phyloP scores from a whole-genome alignment of 2,888 invertebrate genomes.

The Prosapia bicincta region DNA sequence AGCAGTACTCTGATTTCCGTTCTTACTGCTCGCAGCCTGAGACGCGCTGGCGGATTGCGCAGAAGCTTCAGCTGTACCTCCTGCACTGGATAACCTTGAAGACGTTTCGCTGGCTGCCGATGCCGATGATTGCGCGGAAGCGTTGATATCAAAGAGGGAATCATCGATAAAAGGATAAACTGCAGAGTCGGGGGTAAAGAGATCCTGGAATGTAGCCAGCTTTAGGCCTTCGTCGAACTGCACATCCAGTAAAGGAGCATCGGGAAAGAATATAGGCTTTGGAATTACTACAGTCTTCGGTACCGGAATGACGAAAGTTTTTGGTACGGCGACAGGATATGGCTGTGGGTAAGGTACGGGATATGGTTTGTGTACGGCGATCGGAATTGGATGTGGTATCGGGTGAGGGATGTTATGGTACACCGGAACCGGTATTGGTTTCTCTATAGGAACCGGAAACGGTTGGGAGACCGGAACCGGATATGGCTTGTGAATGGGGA shows the following conservation, averaged over 20 bases:
- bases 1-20: not conserved
- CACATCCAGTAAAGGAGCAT: not conserved
- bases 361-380: constrained; percentile 42
- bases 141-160: too few species aligned
- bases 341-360: not conserved
- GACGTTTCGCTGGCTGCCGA: too few species aligned
- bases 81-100: not conserved
- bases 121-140: too few species aligned
- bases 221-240: not conserved
- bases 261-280: not conserved
- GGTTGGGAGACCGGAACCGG: constrained; percentile 15
- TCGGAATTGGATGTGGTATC: constrained; percentile 39
- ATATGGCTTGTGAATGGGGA: constrained; percentile 6
- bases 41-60: not conserved
- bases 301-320: not conserved
- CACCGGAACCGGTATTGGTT: constrained; percentile 14
- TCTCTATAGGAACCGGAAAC: constrained; percentile 11
- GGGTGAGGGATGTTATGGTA: constrained; percentile 8
- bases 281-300: not conserved
- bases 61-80: not conserved
- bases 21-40: not conserved
- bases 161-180: not conserved
- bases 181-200: not conserved
- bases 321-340: not conserved
- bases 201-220: not conserved